Evolutionary conservation across 1,140 invertebrate species (phyloP), one percentile per base, ranked within the genome.

Genomic region (Stegodyphus mimosarum): DNA sequence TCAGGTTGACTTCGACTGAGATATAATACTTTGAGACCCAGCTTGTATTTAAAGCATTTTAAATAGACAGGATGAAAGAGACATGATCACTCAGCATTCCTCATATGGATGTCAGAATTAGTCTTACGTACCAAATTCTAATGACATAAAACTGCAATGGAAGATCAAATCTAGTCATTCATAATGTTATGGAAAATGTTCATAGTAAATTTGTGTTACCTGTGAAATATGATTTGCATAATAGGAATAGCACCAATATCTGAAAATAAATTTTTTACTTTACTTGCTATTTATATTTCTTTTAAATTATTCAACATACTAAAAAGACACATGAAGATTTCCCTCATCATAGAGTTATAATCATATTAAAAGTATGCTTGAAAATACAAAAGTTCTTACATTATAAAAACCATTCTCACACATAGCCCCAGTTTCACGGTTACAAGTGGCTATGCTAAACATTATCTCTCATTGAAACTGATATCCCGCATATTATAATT

Each of bases 141-240:
- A 69, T 33, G 33, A 73, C 17, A 80, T 80, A 60, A 55, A 71
- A 18, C 67, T 81, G 51, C 48, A 48, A 51, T 81, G 70, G 79
- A 81, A 81, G 69, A 81, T 81, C 79, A 81, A 81, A 81, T 81
- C 79, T 81, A 81, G 79, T 78, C 76, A 78, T 78, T 81, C 79
- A 81, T 81, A 60, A 70, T 81, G 60, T 81, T 81, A 73, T 73
- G 73, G 17, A 60, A 81, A 81, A 18, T 70, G 70, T 64, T 63
- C 70, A 80, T 71, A 60, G 77, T 17, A 80, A 71, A 73, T 73
- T 81, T 81, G 70, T 81, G 79, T 81, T 81, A 73, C 73, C 13
- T 73, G 79, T 81, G 69, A 53, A 78, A 76, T 76, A 78, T 81
- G 48, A 81, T 33, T 81, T 81, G 79, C 79, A 81, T 73, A 64